Conservation (phyloP, 1,140 invertebrate species). For the Harlomillsia oculata region DNA sequence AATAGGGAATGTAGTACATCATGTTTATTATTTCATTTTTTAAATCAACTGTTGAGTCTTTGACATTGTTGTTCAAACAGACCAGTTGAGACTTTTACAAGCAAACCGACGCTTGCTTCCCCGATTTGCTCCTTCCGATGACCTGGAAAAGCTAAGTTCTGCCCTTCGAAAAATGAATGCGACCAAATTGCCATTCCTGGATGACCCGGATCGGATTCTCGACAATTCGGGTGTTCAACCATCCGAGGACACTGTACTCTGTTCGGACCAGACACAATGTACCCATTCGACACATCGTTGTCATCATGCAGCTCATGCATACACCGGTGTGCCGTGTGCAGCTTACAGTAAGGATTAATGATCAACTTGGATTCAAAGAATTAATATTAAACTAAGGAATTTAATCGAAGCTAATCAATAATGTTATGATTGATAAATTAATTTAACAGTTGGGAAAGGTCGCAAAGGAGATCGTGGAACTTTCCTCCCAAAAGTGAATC, state of each 20-base stretch:
- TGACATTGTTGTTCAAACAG: slow-evolving; percentile 34
- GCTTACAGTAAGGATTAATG: slow-evolving; percentile 66
- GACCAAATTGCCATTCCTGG: slow-evolving; percentile 36
- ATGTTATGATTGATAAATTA: neutral
- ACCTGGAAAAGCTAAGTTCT: slow-evolving; percentile 53
- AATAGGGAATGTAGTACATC: neutral
- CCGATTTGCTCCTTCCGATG: slow-evolving; percentile 43
- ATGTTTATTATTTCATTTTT: neutral
- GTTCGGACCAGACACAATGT: slow-evolving; percentile 53
- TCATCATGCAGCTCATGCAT: slow-evolving; percentile 69
- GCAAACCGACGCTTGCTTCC: slow-evolving; percentile 48
- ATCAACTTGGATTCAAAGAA: too few relatives aligned
- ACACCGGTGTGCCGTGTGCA: slow-evolving; percentile 75
- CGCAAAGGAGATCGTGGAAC: slow-evolving; percentile 13
- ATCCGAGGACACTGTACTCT: too few relatives aligned
- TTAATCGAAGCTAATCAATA: too few relatives aligned
- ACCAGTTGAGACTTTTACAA: slow-evolving; percentile 68
- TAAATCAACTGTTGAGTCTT: neutral
- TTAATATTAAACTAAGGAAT: too few relatives aligned
- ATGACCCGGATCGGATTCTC: slow-evolving; percentile 36
- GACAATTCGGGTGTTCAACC: neutral
- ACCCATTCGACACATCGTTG: slow-evolving; percentile 74
- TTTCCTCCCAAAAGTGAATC: slow-evolving; percentile 31
- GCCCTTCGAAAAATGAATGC: slow-evolving; percentile 39
- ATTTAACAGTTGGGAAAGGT: slow-evolving; percentile 19